Percentiles rank a stretch among this genome's conserved stretches.
These are phyloP conservation scores for Thalpophila matura DNA, from an alignment of 2,888 invertebrate species.

Conservation along the genomic window DNA sequence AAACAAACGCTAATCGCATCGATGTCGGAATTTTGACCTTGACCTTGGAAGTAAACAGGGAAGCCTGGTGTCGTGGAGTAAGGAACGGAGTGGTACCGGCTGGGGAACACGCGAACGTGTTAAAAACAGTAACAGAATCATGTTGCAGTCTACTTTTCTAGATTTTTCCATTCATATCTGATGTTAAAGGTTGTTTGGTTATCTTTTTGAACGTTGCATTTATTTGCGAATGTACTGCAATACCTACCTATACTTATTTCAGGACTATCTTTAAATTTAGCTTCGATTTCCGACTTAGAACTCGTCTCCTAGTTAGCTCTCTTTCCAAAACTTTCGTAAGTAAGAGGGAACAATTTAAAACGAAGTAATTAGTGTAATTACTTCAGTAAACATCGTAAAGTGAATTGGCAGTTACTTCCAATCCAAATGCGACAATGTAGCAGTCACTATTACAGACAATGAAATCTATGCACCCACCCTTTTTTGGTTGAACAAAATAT, in stretches of 20 bases:
- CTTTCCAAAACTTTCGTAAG: too few species aligned
- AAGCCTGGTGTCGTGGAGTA: conserved; percentile 12
- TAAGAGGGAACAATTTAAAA: too few species aligned
- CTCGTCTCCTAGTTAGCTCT: too few species aligned
- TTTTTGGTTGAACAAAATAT: too few species aligned
- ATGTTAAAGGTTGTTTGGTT: conserved; percentile 2
- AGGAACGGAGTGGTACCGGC: conserved; percentile 43
- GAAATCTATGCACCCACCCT: too few species aligned
- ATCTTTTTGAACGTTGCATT: background rate
- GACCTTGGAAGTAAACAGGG: conserved; percentile 35
- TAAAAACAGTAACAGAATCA: conserved; percentile 22
- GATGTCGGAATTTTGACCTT: conserved; percentile 26
- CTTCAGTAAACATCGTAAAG: too few species aligned
- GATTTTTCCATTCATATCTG: conserved; percentile 13
- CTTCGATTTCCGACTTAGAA: too few species aligned
- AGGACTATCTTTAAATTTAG: background rate
- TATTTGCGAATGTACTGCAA: background rate
- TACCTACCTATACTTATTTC: too few species aligned
- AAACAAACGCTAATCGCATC: conserved; percentile 38
- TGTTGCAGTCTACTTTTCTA: conserved; percentile 2
- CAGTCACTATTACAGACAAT: too few species aligned
- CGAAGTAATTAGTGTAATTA: too few species aligned
- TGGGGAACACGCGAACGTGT: conserved; percentile 48
- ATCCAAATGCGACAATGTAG: too few species aligned
- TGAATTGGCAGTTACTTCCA: too few species aligned